A percentile compares a stretch with the other conserved stretches of the same genome.
phyloP scores from a whole-genome alignment of 1,140 invertebrate genomes.

The Meloidogyne floridensis region DNA sequence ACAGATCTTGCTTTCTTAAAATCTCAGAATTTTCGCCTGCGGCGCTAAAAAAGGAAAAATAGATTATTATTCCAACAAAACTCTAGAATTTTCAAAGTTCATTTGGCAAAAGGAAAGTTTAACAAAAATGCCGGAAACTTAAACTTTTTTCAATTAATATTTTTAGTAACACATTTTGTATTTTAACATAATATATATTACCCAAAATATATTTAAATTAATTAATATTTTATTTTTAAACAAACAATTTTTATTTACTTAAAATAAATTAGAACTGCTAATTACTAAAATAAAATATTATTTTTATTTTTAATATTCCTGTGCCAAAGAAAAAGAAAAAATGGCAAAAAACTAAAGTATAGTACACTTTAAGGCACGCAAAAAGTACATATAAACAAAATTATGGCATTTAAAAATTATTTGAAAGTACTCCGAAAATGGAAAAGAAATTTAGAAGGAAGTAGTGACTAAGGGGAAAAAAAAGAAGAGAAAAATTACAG shows the following conservation, averaged over 20 bases:
- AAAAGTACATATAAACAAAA: slow-evolving; percentile 5
- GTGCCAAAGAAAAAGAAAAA: not conserved
- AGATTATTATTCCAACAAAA: too few relatives aligned
- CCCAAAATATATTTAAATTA: not conserved
- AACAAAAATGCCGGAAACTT: too few relatives aligned
- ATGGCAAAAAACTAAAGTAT: not conserved
- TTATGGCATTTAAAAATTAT: not conserved
- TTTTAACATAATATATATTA: too few relatives aligned
- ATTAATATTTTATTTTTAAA: not conserved
- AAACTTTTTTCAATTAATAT: too few relatives aligned
- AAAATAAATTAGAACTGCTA: not conserved
- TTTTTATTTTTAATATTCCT: not conserved
- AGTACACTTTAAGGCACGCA: not conserved
- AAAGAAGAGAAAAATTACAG: too few relatives aligned
- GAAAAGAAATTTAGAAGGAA: not conserved
- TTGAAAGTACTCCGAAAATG: not conserved
- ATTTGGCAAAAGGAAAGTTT: too few relatives aligned
- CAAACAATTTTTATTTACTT: not conserved
- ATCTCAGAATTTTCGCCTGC: too few relatives aligned
- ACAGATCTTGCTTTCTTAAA: too few relatives aligned
- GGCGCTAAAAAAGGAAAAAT: too few relatives aligned
- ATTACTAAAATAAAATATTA: slow-evolving; percentile 2
- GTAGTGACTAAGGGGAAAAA: not conserved
- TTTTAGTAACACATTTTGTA: too few relatives aligned
- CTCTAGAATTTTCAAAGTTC: too few relatives aligned